phyloP scores from a whole-genome alignment of 2,113 vertebrate species.

The Brachypteracias leptosomus region DNA sequence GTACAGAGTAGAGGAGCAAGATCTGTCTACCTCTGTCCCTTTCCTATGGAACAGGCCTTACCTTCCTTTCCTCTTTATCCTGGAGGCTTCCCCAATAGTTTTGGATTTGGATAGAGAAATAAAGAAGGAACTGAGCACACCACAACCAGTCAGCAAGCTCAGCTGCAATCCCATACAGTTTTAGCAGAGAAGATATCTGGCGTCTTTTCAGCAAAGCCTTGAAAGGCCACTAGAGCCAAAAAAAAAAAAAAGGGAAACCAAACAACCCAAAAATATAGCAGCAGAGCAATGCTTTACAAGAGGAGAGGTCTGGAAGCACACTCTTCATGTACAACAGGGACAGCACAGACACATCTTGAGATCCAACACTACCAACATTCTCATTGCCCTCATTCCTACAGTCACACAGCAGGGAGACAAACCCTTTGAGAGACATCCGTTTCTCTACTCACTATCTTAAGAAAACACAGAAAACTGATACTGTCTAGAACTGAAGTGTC shows the following conservation, averaged over 20 bases:
- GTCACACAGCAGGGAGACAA: background rate
- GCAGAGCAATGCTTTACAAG: background rate
- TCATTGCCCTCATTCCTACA: background rate
- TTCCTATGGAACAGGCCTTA: background rate
- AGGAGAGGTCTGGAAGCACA: background rate
- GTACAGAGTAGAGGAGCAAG: rapidly evolving
- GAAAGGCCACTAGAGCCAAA: background rate
- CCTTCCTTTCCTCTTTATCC: background rate
- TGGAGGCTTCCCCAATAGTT: background rate
- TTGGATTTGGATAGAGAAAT: background rate
- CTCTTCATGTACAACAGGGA: background rate
- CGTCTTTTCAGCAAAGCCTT: background rate
- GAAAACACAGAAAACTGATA: background rate
- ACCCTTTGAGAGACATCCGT: rapidly evolving
- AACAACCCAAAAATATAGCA: background rate
- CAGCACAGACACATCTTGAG: background rate
- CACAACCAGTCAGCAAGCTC: background rate
- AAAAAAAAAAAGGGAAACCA: background rate
- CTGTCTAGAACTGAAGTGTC: background rate
- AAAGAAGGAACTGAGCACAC: background rate
- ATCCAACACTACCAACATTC: background rate
- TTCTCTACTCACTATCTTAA: background rate
- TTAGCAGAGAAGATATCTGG: background rate
- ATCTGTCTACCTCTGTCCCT: background rate
- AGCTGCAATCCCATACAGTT: background rate